phyloP scores from a whole-genome alignment of 1,140 invertebrate genomes.

The Helicoverpa zea region DNA sequence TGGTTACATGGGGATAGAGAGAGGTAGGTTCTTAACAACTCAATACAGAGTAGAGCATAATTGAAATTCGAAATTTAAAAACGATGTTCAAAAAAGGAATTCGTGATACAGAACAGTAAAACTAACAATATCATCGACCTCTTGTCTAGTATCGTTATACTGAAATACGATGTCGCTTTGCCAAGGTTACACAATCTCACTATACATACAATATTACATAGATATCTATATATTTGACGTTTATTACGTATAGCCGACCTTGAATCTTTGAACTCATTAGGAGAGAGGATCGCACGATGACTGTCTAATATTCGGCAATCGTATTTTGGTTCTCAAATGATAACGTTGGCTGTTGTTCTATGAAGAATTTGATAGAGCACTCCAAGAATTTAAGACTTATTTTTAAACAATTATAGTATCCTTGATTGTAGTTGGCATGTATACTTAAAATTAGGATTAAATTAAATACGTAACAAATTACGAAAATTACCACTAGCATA shows the following conservation, averaged over 20 bases:
- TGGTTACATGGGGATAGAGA: no score
- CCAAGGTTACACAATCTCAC: conserved; percentile 35
- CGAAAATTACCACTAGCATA: no score
- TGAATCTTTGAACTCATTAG: conserved; percentile 51
- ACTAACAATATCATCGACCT: conserved; percentile 25
- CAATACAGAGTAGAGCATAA: no score
- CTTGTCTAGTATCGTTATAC: not conserved
- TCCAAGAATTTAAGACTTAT: not conserved
- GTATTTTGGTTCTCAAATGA: not conserved
- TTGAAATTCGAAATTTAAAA: not conserved
- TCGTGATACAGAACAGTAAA: conserved; percentile 30
- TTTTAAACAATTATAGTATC: not conserved
- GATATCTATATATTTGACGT: conserved; percentile 24
- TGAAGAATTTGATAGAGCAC: not conserved
- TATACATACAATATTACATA: not conserved
- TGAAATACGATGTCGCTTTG: conserved; percentile 23
- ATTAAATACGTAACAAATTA: no score
- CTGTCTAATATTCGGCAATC: conserved; percentile 2
- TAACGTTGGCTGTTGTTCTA: not conserved
- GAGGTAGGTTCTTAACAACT: no score
- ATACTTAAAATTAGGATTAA: no score
- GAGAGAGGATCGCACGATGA: conserved; percentile 7
- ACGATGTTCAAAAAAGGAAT: not conserved
- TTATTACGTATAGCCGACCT: conserved; percentile 36
- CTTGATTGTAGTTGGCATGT: no score